Base-by-base conservation (phyloP, 2,888 invertebrate species). In the Acanthosepion lycidas region DNA sequence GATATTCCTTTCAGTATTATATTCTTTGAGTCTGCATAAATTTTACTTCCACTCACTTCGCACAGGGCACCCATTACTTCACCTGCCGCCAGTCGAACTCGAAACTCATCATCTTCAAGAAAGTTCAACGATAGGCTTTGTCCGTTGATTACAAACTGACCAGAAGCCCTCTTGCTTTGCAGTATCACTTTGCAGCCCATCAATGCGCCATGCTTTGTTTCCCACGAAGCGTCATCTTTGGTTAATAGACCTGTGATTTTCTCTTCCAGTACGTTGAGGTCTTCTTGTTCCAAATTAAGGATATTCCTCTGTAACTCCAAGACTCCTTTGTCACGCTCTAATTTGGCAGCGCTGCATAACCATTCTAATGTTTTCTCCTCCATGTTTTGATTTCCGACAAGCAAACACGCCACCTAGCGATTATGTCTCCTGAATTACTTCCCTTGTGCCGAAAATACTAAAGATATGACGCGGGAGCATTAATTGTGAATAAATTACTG, bases 71-170 rank as follows among this genome's bases (percentile, higher is more conserved):
- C 98, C 94, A 98, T 95, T 26, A 97, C 97, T 96, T 97, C 97
- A 95, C 98, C 98, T 95, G 98, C 97, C 48, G 97, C 97, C 93
- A 97, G 96, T 95, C 98, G 96, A 18, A 98, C 97, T 96, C 98
- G 96, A 64, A 97, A 97, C 96, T 98, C 98, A 48, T 95, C 95
- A 96, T 98, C 97, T 78, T 97, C 97, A 78, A 98, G 96, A 28
- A 97, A 96, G 55, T 96, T 95, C 64, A 97, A 94, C 23, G 97
- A 96, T 59, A 96, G 95, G 20, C 95, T 95, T 94, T 96, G 96
- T 33, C 97, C 96, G n/a, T 95, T 95, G 42, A 96, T 95, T 53
- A 95, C 96, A 95, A 97, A 97, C n/a, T 96, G 96, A 94, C 97
- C 97, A 93, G 96, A 95, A 94, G 96, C 96, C 28, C 95, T 95